Evolutionary conservation across 1,140 invertebrate genomes (phyloP).

Genomic region (Lethocerus indicus): DNA sequence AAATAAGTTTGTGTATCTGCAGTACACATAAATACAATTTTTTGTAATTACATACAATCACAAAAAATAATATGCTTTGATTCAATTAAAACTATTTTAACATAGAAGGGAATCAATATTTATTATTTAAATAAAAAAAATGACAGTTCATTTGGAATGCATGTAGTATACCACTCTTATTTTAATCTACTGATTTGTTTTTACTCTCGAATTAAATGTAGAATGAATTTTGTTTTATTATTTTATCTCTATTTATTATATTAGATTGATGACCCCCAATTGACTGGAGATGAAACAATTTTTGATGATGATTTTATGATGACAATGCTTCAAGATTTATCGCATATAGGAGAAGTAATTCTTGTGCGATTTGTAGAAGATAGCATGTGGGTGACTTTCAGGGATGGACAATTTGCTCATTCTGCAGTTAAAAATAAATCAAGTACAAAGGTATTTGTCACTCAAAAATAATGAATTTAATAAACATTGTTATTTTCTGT

Average conservation of each 20-base stretch:
- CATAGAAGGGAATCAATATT: too few relatives aligned
- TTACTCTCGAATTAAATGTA: not conserved
- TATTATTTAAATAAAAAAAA: too few relatives aligned
- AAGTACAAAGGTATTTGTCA: not conserved
- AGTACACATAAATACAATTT: too few relatives aligned
- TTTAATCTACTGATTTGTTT: too few relatives aligned
- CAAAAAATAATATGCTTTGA: too few relatives aligned
- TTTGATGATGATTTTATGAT: constrained; percentile 55
- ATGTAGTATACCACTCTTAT: too few relatives aligned
- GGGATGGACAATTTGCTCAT: constrained; percentile 66
- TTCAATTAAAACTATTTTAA: too few relatives aligned
- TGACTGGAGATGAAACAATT: constrained; percentile 26
- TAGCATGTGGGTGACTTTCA: constrained; percentile 78
- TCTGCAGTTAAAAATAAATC: constrained; percentile 38
- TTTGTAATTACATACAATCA: too few relatives aligned
- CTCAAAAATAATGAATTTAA: too few relatives aligned
- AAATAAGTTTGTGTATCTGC: too few relatives aligned
- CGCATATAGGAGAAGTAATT: constrained; percentile 66
- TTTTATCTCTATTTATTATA: constrained; percentile 9
- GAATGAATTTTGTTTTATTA: not conserved
- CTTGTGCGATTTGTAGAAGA: constrained; percentile 76
- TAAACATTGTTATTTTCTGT: too few relatives aligned
- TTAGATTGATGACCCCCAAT: constrained; percentile 19
- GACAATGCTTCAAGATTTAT: constrained; percentile 50
- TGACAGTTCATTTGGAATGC: too few relatives aligned